Conservation (phyloP, 2,797 vertebrate species). For the Centropyge bicolor region DNA sequence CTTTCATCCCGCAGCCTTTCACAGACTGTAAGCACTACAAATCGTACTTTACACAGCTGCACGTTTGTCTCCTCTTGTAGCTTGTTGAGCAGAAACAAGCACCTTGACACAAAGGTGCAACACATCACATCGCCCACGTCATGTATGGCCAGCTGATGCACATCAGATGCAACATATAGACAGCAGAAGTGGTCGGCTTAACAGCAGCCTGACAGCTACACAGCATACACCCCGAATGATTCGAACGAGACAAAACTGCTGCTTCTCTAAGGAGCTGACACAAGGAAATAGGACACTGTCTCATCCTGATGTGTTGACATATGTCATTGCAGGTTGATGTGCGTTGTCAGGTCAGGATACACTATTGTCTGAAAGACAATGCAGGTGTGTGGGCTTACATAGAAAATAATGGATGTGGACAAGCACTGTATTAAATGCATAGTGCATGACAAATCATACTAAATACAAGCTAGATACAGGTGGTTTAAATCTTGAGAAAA, state of each 20-base stretch:
- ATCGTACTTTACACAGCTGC: background rate
- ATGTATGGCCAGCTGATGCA: background rate
- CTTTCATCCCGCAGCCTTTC: background rate
- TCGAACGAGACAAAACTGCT: background rate
- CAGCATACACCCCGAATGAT: background rate
- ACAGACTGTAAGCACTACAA: background rate
- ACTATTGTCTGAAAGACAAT: background rate
- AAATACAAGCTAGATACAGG: background rate
- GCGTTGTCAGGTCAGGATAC: background rate
- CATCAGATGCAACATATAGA: background rate
- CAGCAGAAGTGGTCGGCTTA: background rate
- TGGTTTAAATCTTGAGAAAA: background rate
- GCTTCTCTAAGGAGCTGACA: background rate
- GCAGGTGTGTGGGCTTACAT: no score
- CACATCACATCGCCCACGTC: background rate
- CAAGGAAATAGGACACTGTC: background rate
- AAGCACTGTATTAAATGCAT: background rate
- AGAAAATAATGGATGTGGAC: background rate
- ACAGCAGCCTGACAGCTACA: slow-evolving; percentile 3
- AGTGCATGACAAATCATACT: background rate
- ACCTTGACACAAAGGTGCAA: background rate
- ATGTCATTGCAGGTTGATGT: background rate
- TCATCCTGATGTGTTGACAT: background rate
- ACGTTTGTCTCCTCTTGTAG: background rate
- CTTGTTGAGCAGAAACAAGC: background rate